A percentile compares a stretch with the other conserved stretches of the same genome.
Evolutionary conservation across 2,113 vertebrate genomes (phyloP).

Genomic region (Aegotheles bennettii): DNA sequence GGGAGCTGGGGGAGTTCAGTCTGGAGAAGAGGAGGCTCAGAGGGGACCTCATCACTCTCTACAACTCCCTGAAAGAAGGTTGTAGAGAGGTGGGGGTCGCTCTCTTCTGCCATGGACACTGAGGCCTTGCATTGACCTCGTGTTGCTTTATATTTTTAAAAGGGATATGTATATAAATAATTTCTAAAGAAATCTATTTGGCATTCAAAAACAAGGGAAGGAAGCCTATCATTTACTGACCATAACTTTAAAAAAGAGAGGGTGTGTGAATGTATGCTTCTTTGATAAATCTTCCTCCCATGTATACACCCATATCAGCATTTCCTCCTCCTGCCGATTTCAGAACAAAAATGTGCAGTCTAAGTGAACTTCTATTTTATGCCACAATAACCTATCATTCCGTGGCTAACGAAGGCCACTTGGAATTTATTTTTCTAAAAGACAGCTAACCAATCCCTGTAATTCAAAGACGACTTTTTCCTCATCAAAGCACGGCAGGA

Average conservation of each 20-base stretch:
- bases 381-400: constrained; percentile 48
- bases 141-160: background rate
- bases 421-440: constrained; percentile 5
- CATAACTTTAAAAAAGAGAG: constrained; percentile 36
- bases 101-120: too few species aligned
- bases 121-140: background rate
- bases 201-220: constrained; percentile 41
- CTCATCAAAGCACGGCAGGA: constrained; percentile 49
- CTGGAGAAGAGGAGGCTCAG: too few species aligned
- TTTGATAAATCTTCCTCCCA: constrained; percentile 64
- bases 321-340: constrained; percentile 56
- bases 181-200: constrained; percentile 10
- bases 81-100: too few species aligned
- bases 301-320: constrained; percentile 51
- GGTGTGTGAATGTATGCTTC: constrained; percentile 43
- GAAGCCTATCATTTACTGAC: constrained; percentile 60
- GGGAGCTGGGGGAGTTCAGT: too few species aligned
- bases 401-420: constrained; percentile 46
- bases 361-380: constrained; percentile 46
- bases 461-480: constrained; percentile 25
- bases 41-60: too few species aligned
- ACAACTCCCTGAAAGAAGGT: too few species aligned
- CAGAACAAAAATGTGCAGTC: constrained; percentile 52
- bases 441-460: constrained; percentile 14
- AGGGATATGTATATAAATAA: constrained; percentile 35